Conservation (phyloP, 2,797 vertebrate genomes). For the Artibeus lituratus region DNA sequence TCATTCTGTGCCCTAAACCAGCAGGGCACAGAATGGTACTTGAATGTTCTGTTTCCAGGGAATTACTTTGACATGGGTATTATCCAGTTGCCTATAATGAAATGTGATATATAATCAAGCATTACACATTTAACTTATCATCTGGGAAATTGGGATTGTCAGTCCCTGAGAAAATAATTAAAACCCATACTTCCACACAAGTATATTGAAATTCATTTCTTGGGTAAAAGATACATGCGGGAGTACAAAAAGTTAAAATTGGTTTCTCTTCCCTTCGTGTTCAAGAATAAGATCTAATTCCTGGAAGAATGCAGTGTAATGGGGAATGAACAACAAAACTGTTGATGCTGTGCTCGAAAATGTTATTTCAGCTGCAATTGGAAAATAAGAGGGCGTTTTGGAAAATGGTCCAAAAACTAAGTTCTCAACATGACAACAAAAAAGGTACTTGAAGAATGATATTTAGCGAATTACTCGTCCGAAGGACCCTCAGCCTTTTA, state of each 20-base stretch:
- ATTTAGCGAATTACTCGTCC: not conserved
- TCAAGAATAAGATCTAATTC: constrained; percentile 33
- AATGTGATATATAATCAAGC: constrained; percentile 40
- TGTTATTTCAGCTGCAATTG: not conserved
- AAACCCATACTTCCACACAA: constrained; percentile 23
- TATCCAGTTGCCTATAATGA: constrained; percentile 48
- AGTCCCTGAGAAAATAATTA: constrained; percentile 64
- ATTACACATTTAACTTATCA: constrained; percentile 43
- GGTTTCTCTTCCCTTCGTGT: constrained; percentile 47
- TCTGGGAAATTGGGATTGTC: constrained; percentile 47
- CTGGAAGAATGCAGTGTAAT: constrained; percentile 11
- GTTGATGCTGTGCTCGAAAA: not conserved
- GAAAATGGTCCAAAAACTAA: not conserved
- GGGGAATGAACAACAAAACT: constrained; percentile 10
- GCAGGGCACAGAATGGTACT: not conserved
- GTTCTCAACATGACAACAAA: not conserved
- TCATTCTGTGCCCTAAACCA: constrained; percentile 4
- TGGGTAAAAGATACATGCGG: constrained; percentile 24
- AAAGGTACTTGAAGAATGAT: not conserved
- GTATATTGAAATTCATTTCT: constrained; percentile 49
- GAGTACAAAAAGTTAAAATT: constrained; percentile 1
- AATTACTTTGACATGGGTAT: constrained; percentile 2
- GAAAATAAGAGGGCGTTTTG: constrained; percentile 25
- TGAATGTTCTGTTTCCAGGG: not conserved
- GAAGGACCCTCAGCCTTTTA: not conserved